A percentile compares a stretch with the other conserved stretches of the same genome.
phyloP scores from a whole-genome alignment of 2,113 vertebrate genomes.

The Istiophorus platypterus region DNA sequence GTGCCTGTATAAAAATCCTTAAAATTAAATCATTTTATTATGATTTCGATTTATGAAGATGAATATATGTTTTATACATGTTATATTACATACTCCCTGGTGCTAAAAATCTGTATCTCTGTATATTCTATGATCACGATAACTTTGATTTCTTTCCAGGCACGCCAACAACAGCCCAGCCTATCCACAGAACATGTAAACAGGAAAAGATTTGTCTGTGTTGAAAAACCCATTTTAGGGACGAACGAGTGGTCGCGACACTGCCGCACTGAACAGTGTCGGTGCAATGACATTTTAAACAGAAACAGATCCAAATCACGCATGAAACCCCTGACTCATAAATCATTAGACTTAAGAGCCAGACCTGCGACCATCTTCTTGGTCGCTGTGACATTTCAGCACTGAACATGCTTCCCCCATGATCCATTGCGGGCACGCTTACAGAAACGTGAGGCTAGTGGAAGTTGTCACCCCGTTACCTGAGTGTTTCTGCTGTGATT shows the following conservation, averaged over 20 bases:
- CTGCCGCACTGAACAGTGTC: not conserved
- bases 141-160: not conserved
- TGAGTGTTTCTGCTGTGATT: not conserved
- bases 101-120: not conserved
- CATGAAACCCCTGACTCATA: not conserved
- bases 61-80: not conserved
- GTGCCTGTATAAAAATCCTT: constrained; percentile 44
- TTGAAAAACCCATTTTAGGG: not conserved
- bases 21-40: not conserved
- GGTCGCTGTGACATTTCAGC: not conserved
- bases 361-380: not conserved
- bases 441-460: not conserved
- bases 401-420: not conserved
- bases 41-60: rapidly evolving
- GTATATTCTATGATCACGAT: not conserved
- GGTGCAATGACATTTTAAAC: not conserved
- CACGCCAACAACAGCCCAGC: rapidly evolving
- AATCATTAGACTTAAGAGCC: not conserved
- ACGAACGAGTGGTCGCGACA: not conserved
- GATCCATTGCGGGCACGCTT: constrained; percentile 13
- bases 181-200: not conserved
- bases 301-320: not conserved
- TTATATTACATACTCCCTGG: not conserved
- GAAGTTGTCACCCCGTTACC: not conserved
- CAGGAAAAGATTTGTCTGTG: not conserved